Evolutionary conservation across 2,113 vertebrate genomes (phyloP), one percentile per base, ranked within the genome.

Genomic region (Numenius arquata): DNA sequence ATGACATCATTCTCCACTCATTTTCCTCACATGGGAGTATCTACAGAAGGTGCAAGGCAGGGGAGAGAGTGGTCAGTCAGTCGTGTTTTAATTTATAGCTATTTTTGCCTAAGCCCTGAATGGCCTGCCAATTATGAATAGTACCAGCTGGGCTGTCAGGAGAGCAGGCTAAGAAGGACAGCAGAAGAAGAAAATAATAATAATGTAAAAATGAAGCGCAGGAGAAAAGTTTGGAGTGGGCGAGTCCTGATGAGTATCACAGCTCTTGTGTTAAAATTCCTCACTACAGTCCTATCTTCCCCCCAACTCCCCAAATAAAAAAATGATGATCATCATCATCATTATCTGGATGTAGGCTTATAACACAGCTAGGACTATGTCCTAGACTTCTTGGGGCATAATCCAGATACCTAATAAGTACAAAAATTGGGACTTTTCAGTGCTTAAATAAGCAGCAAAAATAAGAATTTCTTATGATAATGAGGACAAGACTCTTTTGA

Each of bases 1-100:
- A 56, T 52, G 9, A 58, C 89, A 75, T 62, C 68, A 95, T 89
- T 85, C 65, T 40, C 63, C 63, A 62, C 86, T 94, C 62, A 45
- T 91, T 91, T 93, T 88, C 86, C 87, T 95, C 89, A 96, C 87
- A 59, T 79, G 76, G 67, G 89, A 94, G 74, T 93, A 87, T 82
- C 94, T 88, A 96, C 92, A 95, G 96, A 96, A 97, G 95, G 94
- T 95, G 89, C 95, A 97, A 96, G 74, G 95, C 95, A 96, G 96
- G 96, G 90, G 94, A 97, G 88, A 93, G 95, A 81, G 71, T 93
- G 96, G 95, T 95, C 96, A 96, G 84, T 97, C 90, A 94, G 55
- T 97, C 89, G 65, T 96, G 89, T 76, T 94, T 95, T 96, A 96
- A 95, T 97, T 96, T 91, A 92, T 67, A 92, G 89, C 96, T 96